phyloP scores from a whole-genome alignment of 2,888 invertebrate species.

The Malthinus seriepunctatus region DNA sequence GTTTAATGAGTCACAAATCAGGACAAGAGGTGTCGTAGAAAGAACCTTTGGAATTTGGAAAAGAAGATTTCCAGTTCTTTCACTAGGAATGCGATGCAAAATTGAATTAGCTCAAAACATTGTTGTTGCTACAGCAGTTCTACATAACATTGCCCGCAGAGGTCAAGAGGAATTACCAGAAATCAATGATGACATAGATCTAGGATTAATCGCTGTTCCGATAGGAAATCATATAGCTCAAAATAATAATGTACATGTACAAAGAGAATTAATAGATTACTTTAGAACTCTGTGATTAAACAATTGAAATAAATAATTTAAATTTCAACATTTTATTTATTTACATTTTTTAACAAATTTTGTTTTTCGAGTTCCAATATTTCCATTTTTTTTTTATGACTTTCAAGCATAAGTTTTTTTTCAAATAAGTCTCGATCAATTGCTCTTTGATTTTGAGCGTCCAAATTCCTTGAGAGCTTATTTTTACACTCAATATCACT shows the following conservation, averaged over 20 bases:
- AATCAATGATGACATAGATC: background rate
- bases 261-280: slow-evolving; percentile 3
- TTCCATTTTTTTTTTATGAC: no score
- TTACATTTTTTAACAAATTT: no score
- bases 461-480: no score
- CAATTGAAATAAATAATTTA: no score
- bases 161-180: background rate
- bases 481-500: no score
- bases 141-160: background rate
- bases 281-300: no score
- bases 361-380: no score
- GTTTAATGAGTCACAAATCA: background rate
- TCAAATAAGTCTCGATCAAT: no score
- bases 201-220: slow-evolving; percentile 3
- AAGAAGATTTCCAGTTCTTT: background rate
- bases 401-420: no score
- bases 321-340: no score
- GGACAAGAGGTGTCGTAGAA: background rate
- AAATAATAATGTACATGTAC: slow-evolving; percentile 2
- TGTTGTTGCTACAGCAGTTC: no score
- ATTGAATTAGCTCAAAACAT: background rate
- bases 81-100: background rate
- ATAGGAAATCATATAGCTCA: slow-evolving; percentile 1
- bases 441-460: no score
- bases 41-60: background rate